Evolutionary conservation across 1,140 invertebrate species (phyloP).

Genomic region (Drosophila rufa): DNA sequence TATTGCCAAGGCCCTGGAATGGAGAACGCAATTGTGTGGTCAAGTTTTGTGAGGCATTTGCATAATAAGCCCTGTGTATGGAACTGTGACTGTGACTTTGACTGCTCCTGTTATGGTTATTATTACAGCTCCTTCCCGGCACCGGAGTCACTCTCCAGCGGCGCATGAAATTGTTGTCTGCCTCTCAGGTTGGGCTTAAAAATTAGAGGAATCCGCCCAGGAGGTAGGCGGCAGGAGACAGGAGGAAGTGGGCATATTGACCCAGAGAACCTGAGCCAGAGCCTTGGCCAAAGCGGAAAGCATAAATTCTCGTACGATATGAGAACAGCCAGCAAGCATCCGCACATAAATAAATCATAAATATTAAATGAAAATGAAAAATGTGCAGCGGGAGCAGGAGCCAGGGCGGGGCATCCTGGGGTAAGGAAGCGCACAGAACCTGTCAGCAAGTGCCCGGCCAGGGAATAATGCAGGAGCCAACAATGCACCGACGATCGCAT

Average conservation of each 20-base stretch:
- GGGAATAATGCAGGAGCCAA: conserved; percentile 64
- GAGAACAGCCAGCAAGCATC: conserved; percentile 79
- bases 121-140: conserved; percentile 23
- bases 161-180: conserved; percentile 79
- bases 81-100: conserved; percentile 47
- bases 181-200: conserved; percentile 58
- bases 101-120: conserved; percentile 45
- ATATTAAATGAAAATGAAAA: conserved; percentile 84
- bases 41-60: conserved; percentile 64
- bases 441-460: conserved; percentile 62
- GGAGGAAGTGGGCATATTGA: conserved; percentile 3
- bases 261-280: conserved; percentile 22
- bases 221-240: not conserved
- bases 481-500: conserved; percentile 74
- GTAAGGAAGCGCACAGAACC: conserved; percentile 74
- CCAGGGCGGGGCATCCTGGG: conserved; percentile 1
- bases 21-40: conserved; percentile 60
- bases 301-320: conserved; percentile 80
- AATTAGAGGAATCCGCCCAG: conserved; percentile 42
- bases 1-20: conserved; percentile 49
- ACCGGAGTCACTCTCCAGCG: conserved; percentile 50
- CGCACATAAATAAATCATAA: conserved; percentile 83
- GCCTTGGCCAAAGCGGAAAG: conserved; percentile 71
- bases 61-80: conserved; percentile 76
- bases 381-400: conserved; percentile 54